Conservation (phyloP, 2,797 vertebrate genomes). For the Myoxocephalus aenaeus region DNA sequence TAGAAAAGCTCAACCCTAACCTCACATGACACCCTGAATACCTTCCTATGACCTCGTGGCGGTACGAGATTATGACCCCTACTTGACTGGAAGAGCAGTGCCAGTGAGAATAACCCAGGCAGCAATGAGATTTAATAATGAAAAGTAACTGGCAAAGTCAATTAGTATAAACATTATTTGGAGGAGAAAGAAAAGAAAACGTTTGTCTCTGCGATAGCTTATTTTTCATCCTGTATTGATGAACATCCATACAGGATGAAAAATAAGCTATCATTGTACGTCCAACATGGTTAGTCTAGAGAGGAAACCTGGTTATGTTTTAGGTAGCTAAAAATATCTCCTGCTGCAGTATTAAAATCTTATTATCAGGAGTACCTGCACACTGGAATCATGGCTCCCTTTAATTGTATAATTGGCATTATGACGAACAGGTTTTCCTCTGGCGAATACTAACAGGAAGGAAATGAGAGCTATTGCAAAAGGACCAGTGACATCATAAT, state of each 20-base stretch:
- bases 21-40: not conserved
- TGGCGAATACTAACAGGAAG: conserved; percentile 22
- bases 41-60: not conserved
- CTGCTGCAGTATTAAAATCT: conserved; percentile 12
- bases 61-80: not conserved
- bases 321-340: conserved; percentile 3
- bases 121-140: conserved; percentile 6
- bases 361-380: conserved; percentile 2
- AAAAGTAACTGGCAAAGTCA: conserved; percentile 5
- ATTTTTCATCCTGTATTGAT: not conserved
- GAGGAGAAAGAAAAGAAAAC: not conserved
- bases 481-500: conserved; percentile 30
- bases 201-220: not conserved
- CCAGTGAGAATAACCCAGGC: conserved; percentile 11
- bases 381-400: conserved; percentile 13
- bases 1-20: not conserved
- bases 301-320: conserved; percentile 1
- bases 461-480: conserved; percentile 32
- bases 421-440: conserved; percentile 16
- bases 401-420: conserved; percentile 29
- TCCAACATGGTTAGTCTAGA: not conserved
- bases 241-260: too few species aligned
- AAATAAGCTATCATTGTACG: not conserved
- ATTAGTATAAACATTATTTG: conserved; percentile 8
- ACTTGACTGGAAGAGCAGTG: not conserved